These are phyloP conservation scores for Drosophila parvula DNA, from an alignment of 1,140 invertebrate genomes.

Conservation along the genomic window DNA sequence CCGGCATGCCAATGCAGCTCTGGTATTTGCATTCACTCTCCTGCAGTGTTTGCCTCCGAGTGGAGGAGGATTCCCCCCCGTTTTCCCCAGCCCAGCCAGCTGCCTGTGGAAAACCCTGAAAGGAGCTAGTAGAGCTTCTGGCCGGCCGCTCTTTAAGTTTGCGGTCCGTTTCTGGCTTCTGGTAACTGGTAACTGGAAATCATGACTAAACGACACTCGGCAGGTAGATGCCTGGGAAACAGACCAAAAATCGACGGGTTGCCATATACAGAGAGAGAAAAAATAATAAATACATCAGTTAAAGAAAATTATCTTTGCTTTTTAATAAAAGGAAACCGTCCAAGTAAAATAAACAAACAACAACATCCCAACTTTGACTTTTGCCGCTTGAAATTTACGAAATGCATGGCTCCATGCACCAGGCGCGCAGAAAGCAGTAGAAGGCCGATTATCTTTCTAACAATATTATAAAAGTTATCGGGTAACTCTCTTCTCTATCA, in stretches of 20 bases:
- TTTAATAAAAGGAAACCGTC: too few species aligned
- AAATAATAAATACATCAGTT: too few species aligned
- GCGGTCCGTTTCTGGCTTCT: slow-evolving; percentile 38
- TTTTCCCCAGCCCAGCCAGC: slow-evolving; percentile 4
- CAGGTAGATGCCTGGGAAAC: slow-evolving; percentile 2
- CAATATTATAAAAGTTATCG: too few species aligned
- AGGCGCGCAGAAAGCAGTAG: too few species aligned
- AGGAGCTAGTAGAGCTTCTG: slow-evolving; percentile 64
- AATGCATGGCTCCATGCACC: too few species aligned
- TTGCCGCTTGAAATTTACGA: too few species aligned
- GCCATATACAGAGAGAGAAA: neutral
- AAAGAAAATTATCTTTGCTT: neutral
- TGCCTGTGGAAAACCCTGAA: slow-evolving; percentile 60
- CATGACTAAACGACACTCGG: slow-evolving; percentile 63
- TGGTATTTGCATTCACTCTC: slow-evolving; percentile 76
- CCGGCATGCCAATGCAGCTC: slow-evolving; percentile 47
- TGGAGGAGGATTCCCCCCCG: slow-evolving; percentile 1
- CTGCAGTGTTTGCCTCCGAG: slow-evolving; percentile 59
- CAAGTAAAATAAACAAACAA: too few species aligned
- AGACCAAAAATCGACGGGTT: slow-evolving; percentile 1
- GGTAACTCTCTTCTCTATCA: too few species aligned
- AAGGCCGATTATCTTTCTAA: too few species aligned
- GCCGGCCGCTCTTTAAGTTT: slow-evolving; percentile 72
- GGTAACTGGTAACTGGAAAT: slow-evolving; percentile 16
- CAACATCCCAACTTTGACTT: too few species aligned